These are phyloP conservation scores for Dermatemys mawii DNA, from an alignment of 2,113 vertebrate genomes.

Conservation along the genomic window DNA sequence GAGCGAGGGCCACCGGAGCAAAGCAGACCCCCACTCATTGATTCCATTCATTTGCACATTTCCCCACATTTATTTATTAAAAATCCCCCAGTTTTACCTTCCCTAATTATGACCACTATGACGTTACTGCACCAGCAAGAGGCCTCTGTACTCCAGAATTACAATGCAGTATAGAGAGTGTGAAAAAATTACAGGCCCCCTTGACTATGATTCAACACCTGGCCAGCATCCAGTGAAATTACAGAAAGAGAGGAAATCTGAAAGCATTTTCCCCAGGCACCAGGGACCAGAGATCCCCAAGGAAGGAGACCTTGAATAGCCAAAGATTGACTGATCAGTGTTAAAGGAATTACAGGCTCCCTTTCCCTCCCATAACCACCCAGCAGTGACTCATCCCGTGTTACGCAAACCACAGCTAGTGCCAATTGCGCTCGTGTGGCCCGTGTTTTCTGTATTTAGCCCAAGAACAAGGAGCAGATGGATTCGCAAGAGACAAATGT, in stretches of 20 bases:
- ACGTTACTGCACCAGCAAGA: fast-evolving
- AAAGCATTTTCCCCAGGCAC: not conserved
- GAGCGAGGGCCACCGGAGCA: not conserved
- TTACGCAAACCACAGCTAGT: fast-evolving
- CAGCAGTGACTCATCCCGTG: fast-evolving
- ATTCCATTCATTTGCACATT: fast-evolving
- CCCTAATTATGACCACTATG: not conserved
- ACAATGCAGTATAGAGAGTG: not conserved
- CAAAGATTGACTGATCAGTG: not conserved
- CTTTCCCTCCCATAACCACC: fast-evolving
- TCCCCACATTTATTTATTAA: not conserved
- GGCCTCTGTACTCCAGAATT: not conserved
- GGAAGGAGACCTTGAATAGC: not conserved
- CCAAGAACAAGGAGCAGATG: not conserved
- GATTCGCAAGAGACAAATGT: not conserved
- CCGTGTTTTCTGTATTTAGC: not conserved
- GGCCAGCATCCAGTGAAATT: not conserved
- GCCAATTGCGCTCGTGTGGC: not conserved
- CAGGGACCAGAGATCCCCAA: not conserved
- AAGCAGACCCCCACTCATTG: not conserved
- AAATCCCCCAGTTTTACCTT: not conserved
- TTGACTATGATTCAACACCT: not conserved
- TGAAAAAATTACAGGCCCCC: not conserved
- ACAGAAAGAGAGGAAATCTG: not conserved
- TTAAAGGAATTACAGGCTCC: not conserved